Evolutionary conservation across 1,140 invertebrate species (phyloP), one percentile per base, ranked within the genome.

Genomic region (Zaprionus ornatus): DNA sequence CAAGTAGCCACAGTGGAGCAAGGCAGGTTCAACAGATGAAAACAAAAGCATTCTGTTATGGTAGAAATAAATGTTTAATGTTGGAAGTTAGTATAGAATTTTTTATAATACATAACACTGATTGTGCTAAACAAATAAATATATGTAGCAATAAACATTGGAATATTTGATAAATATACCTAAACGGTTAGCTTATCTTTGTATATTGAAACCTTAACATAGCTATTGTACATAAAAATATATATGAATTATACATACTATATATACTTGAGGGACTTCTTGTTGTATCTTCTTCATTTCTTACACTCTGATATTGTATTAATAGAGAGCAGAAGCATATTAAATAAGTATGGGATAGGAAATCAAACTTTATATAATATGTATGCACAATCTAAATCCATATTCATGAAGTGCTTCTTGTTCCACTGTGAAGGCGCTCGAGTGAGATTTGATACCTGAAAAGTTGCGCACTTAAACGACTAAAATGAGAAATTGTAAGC

Each of bases 1-100:
- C 66, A 78, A 71, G 45, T 19, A 64, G 7, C 77, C 74, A 84
- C 84, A 83, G 77, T 88, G 84, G 67, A 60, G 37, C 80, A 63
- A 74, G 42, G 32, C 55, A 50, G 19, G n/a, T 42, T 60, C 1
- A 37, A 40, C 19, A 56, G 23, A 9, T 35, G 13, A 1, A 62
- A 48, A 12, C 15, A 29, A 40, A 19, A 13, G 7, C 3, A 23
- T 13, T 21, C 17, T 50, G 17, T 23, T 50, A 23, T 50, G 45
- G 4, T 50, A 50, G 19, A 23, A 50, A 21, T 13, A 12, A 12
- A 13, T 0, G 15, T 40, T 40, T 13, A 15, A 40, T 13, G 19
- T 50, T 17, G 19, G 3, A 50, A 50, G 23, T 13, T 13, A 50
- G 19, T 21, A 21, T 12, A 50, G 1, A 21, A 10, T 4, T 17